These are phyloP conservation scores for Sorex maritimensis DNA, from an alignment of 2,797 vertebrate genomes.

Conservation along the genomic window DNA sequence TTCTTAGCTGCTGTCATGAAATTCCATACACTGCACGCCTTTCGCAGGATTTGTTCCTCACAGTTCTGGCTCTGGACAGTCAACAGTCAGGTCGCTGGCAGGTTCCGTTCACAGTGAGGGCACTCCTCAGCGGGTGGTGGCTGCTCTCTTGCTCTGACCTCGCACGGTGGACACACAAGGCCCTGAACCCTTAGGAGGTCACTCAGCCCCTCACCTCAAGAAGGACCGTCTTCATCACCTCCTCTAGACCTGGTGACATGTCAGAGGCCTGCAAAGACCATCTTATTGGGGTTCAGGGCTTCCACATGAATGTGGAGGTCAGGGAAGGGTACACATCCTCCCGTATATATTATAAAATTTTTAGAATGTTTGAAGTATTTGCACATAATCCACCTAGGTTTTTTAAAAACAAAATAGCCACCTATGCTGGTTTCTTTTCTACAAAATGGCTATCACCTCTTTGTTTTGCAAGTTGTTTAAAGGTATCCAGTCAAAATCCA, in stretches of 20 bases:
- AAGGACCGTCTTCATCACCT: background rate
- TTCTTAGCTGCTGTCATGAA: constrained; percentile 46
- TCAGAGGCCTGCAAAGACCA: background rate
- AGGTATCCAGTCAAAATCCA: too few species aligned
- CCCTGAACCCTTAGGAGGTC: background rate
- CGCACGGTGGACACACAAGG: background rate
- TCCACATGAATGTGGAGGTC: background rate
- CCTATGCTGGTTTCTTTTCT: background rate
- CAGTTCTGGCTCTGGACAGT: background rate
- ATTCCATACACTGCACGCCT: background rate
- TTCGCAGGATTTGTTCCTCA: constrained; percentile 11
- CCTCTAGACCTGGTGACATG: background rate
- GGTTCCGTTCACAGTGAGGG: background rate
- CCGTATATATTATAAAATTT: background rate
- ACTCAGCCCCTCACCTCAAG: background rate
- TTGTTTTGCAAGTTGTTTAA: constrained; percentile 32
- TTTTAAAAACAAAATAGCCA: background rate
- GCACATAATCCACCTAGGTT: background rate
- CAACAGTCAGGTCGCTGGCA: background rate
- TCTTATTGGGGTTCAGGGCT: background rate
- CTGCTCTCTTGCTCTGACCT: constrained; percentile 14
- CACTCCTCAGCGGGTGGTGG: background rate
- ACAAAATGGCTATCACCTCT: constrained; percentile 29
- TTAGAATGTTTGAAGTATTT: too few species aligned
- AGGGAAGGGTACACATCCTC: background rate